Conservation (phyloP, 2,888 invertebrate species). For the Perizoma affinitatum region DNA sequence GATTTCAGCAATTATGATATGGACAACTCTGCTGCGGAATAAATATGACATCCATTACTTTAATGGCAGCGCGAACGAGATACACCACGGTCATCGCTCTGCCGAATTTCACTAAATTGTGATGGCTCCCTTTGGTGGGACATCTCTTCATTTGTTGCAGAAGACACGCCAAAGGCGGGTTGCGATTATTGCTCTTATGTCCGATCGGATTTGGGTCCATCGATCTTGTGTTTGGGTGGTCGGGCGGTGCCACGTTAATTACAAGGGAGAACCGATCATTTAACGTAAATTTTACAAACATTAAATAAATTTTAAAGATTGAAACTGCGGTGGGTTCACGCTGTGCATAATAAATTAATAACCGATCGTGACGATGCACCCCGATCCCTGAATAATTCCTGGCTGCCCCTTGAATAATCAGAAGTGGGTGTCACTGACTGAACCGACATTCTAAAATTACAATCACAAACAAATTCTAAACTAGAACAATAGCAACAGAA, state of each 20-base stretch:
- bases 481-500: conserved; percentile 75
- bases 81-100: conserved; percentile 63
- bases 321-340: conserved; percentile 71
- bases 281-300: conserved; percentile 79
- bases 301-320: conserved; percentile 74
- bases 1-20: conserved; percentile 41
- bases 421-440: conserved; percentile 9
- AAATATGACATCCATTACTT: conserved; percentile 59
- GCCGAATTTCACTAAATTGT: conserved; percentile 61
- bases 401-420: conserved; percentile 16
- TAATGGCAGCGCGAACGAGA: conserved; percentile 66
- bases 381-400: conserved; percentile 30
- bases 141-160: conserved; percentile 72
- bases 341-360: conserved; percentile 74
- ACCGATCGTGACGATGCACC: conserved; percentile 45
- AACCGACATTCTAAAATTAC: conserved; percentile 33
- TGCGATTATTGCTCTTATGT: conserved; percentile 69
- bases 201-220: conserved; percentile 68
- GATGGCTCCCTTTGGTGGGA: conserved; percentile 38
- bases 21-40: conserved; percentile 37
- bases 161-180: conserved; percentile 64
- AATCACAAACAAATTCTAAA: conserved; percentile 52
- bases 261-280: conserved; percentile 76
- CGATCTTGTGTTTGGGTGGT: conserved; percentile 73
- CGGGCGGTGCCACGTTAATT: conserved; percentile 75